These are phyloP conservation scores for Euura lappo DNA, from an alignment of 1,140 invertebrate species.

Conservation along the genomic window DNA sequence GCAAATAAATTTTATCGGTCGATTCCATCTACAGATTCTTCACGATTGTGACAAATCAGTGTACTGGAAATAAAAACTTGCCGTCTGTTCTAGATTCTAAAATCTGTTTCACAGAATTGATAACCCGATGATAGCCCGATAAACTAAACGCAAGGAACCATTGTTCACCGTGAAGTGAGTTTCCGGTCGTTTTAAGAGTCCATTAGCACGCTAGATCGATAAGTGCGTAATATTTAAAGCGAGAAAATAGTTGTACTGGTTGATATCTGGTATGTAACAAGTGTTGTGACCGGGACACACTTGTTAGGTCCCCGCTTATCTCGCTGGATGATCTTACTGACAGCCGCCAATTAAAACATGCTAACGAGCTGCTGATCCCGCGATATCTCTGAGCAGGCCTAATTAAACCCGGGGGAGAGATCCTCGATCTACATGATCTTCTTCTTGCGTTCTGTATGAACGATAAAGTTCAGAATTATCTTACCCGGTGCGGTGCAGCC, in stretches of 20 bases:
- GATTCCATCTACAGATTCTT: too few species aligned
- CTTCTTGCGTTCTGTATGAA: conserved; percentile 8
- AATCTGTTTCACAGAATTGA: too few species aligned
- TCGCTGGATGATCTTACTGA: conserved; percentile 51
- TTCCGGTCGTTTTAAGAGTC: background rate
- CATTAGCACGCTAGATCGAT: background rate
- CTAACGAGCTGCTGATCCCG: conserved; percentile 60
- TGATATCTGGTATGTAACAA: background rate
- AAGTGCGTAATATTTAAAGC: conserved; percentile 2
- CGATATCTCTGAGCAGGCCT: conserved; percentile 42
- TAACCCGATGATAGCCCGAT: too few species aligned
- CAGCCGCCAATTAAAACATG: conserved; percentile 61
- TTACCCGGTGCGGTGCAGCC: background rate
- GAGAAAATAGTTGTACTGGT: background rate
- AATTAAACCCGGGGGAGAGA: conserved; percentile 34
- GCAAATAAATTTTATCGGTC: too few species aligned
- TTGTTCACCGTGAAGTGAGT: background rate
- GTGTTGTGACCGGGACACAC: background rate
- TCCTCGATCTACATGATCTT: conserved; percentile 12
- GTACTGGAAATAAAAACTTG: too few species aligned
- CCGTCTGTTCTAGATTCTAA: too few species aligned
- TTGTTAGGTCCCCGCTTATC: conserved; percentile 31
- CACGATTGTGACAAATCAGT: too few species aligned
- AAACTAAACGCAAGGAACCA: too few species aligned
- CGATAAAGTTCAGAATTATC: background rate